These are phyloP conservation scores for Yponomeuta malinellus DNA, from an alignment of 2,888 invertebrate species.

Conservation along the genomic window DNA sequence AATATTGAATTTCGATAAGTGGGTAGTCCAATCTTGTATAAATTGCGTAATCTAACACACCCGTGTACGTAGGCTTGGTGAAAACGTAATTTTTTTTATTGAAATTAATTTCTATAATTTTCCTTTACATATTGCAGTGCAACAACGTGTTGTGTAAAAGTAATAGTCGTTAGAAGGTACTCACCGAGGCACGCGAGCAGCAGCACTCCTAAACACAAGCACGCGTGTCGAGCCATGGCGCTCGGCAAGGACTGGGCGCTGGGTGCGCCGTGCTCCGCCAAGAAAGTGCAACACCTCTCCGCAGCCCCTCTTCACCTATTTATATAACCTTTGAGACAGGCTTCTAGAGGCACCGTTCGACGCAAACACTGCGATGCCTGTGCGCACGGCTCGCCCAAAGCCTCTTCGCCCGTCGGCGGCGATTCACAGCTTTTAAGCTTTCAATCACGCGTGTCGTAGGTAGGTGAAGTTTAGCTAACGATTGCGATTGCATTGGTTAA, in stretches of 20 bases:
- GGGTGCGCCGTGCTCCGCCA: slow-evolving; percentile 52
- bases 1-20: too few relatives aligned
- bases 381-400: slow-evolving; percentile 32
- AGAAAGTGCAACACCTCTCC: slow-evolving; percentile 71
- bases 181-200: slow-evolving; percentile 67
- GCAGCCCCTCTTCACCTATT: slow-evolving; percentile 73
- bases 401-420: neutral
- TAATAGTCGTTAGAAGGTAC: slow-evolving; percentile 29
- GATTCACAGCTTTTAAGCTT: slow-evolving; percentile 13
- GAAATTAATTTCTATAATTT: neutral
- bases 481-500: neutral
- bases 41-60: neutral
- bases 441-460: neutral
- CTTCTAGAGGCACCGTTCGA: slow-evolving; percentile 36
- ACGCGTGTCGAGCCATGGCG: slow-evolving; percentile 75
- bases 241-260: slow-evolving; percentile 66
- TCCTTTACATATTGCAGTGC: too few relatives aligned
- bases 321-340: slow-evolving; percentile 64
- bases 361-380: slow-evolving; percentile 15
- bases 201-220: slow-evolving; percentile 66
- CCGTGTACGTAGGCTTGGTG: neutral
- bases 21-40: neutral
- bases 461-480: slow-evolving; percentile 9
- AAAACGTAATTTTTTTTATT: neutral
- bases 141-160: neutral